These are phyloP conservation scores for Argya squamiceps DNA, from an alignment of 2,797 vertebrate species.

Conservation along the genomic window DNA sequence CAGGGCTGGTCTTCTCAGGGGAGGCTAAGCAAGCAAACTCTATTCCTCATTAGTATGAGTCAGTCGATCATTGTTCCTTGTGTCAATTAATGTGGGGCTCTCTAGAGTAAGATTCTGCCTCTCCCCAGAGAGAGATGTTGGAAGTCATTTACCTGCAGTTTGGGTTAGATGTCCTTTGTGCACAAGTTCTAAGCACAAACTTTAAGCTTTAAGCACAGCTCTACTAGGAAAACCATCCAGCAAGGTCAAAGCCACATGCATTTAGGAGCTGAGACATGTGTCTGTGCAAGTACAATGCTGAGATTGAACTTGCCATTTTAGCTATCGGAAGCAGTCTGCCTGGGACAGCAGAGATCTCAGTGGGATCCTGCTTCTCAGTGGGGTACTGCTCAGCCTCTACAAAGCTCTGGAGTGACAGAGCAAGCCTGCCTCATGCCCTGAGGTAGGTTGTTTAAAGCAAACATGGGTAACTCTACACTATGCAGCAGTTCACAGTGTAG, in stretches of 20 bases:
- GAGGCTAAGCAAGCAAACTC: conserved; percentile 34
- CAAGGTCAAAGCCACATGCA: neutral
- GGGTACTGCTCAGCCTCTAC: neutral
- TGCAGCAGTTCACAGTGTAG: neutral
- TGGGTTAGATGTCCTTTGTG: neutral
- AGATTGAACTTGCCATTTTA: neutral
- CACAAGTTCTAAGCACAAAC: neutral
- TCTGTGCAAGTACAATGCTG: neutral
- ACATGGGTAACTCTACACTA: neutral
- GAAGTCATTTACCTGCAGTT: conserved; percentile 2
- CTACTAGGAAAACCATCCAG: neutral
- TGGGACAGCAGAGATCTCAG: neutral
- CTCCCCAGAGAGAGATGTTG: accelerated
- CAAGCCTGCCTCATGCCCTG: neutral
- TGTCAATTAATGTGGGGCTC: neutral
- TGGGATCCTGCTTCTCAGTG: neutral
- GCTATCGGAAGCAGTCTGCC: neutral
- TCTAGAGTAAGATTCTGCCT: neutral
- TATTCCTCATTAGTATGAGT: neutral
- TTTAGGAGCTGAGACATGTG: neutral
- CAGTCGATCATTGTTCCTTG: neutral
- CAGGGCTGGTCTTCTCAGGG: neutral
- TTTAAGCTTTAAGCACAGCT: neutral
- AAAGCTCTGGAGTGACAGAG: neutral
- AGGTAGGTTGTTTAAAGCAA: neutral